Evolutionary conservation across 2,888 invertebrate genomes (phyloP).

Genomic region (Ophonus ardosiacus): DNA sequence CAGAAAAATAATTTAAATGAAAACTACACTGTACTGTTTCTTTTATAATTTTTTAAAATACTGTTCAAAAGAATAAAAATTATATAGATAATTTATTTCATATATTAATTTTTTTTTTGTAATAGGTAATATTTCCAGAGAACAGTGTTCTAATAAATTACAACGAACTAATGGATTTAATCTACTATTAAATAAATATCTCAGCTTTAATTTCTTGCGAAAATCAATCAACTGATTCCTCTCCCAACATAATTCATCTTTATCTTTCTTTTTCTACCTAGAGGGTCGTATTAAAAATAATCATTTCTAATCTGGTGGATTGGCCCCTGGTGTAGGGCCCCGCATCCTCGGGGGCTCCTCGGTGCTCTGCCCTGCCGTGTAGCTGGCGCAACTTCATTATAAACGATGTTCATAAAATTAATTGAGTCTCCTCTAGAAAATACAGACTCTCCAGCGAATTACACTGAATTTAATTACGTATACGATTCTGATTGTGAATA

Average conservation of each 20-base stretch:
- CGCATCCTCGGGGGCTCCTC: not conserved
- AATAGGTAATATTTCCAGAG: too few relatives aligned
- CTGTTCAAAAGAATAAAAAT: too few relatives aligned
- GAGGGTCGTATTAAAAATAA: not conserved
- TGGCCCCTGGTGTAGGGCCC: not conserved
- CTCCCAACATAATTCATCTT: not conserved
- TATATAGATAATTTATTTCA: too few relatives aligned
- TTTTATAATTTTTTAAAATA: too few relatives aligned
- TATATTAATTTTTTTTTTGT: too few relatives aligned
- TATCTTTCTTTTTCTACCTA: not conserved
- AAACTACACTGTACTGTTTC: too few relatives aligned
- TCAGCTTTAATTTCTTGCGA: not conserved
- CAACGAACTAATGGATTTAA: too few relatives aligned
- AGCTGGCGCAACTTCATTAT: constrained; percentile 30
- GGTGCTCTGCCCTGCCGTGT: not conserved
- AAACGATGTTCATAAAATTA: constrained; percentile 37
- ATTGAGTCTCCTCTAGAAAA: constrained; percentile 45
- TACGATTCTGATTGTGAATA: constrained; percentile 45
- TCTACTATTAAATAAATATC: not conserved
- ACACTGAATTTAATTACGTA: constrained; percentile 44
- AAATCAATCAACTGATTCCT: not conserved
- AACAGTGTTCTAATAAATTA: too few relatives aligned
- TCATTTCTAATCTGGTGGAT: not conserved
- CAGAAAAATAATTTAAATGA: too few relatives aligned
- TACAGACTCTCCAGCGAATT: constrained; percentile 23